Base-by-base conservation (phyloP, 2,113 vertebrate species). In the Oreochromis spilurus region DNA sequence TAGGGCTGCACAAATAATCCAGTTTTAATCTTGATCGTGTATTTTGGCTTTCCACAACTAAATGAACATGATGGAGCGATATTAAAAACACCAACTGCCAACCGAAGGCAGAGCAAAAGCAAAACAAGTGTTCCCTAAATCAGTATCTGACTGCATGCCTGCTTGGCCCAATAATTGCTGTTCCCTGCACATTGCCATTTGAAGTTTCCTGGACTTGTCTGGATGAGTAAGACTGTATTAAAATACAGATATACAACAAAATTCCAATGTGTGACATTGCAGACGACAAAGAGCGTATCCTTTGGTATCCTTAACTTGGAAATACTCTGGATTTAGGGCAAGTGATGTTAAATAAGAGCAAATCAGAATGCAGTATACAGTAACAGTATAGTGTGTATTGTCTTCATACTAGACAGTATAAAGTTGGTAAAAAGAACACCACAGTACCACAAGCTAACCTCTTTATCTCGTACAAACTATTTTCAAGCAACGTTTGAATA, bases 141-240 rank as follows among this genome's bases (percentile, higher is more conserved):
- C 8, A 26, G n/a, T 9, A 26, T 26, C 40, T 72, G 38, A 45
- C 38, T 16, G 40, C 2, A 2, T 0, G 1, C 2, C 38, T 45
- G 65, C 4, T 9, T 70, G 21, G 40, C 40, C 40, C 21, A 72
- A 17, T 48, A 26, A 48, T 40, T 65, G 67, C 9, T 45, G 40
- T 29, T 72, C 67, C 21, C 40, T 72, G 21, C 67, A 45, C 7
- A 2, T 9, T 72, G 67, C 21, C 17, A 3, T 43, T 72, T 10
- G n/a, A 43, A 26, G 67, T 72, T 72, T 72, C 9, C 9, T 17
- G 38, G 1, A 72, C 21, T 45, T 17, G 21, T 26, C 38, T 72
- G 38, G 67, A 48, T 43, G 21, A 48, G 67, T 72, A 72, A 72
- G 21, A 17, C 21, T 45, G 13, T 4, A 43, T 70, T 70, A 24